These are phyloP conservation scores for Sphenopsis melanotis DNA, from an alignment of 2,797 vertebrate species.

Conservation along the genomic window DNA sequence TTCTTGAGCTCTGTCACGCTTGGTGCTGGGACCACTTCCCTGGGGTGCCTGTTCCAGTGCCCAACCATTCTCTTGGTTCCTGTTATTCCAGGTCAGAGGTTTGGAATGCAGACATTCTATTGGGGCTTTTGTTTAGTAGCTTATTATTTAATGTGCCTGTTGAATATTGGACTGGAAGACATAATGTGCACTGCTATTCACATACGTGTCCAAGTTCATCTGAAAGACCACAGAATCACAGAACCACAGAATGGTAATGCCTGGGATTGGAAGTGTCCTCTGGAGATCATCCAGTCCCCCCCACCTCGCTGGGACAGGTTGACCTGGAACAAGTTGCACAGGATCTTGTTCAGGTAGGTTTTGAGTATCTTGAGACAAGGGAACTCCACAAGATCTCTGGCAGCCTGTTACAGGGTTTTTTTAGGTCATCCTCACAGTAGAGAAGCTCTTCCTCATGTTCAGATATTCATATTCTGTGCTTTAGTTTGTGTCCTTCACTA, in stretches of 20 bases:
- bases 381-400: background rate
- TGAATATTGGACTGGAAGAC: background rate
- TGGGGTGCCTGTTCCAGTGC: background rate
- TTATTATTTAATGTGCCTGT: background rate
- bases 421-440: background rate
- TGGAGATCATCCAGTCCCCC: background rate
- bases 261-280: background rate
- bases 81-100: background rate
- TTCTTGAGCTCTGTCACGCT: background rate
- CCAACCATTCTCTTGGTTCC: background rate
- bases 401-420: background rate
- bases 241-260: background rate
- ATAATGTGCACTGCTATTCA: rapidly evolving
- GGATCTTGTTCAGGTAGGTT: background rate
- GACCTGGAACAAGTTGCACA: background rate
- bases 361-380: background rate
- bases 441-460: background rate
- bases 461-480: background rate
- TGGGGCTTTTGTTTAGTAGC: background rate
- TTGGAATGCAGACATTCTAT: background rate
- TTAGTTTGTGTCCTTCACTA: background rate
- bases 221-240: background rate
- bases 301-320: background rate
- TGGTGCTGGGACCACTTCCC: background rate
- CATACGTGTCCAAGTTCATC: background rate